Evolutionary conservation across 2,888 invertebrate species (phyloP).

Genomic region (Pristionchus exspectatus): DNA sequence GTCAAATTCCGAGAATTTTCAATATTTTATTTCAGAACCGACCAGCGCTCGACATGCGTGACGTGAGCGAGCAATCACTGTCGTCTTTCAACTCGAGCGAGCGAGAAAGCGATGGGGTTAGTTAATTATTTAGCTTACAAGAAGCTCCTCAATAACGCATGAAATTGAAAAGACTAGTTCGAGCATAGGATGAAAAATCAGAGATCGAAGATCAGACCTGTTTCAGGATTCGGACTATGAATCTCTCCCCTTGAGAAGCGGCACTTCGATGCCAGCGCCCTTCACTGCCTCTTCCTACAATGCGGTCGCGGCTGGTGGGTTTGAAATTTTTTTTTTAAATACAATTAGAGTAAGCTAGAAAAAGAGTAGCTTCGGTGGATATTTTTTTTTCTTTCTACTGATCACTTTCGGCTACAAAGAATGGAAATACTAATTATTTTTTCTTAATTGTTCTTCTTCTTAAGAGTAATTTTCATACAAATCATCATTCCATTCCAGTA

Average conservation of each 20-base stretch:
- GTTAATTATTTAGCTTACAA: not conserved
- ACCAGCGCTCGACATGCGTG: not conserved
- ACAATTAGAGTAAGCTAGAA: too few relatives aligned
- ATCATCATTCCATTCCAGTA: too few relatives aligned
- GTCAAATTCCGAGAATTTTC: too few relatives aligned
- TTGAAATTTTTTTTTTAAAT: too few relatives aligned
- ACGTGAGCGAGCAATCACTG: constrained; percentile 30
- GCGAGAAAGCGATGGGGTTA: constrained; percentile 48
- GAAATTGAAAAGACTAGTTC: too few relatives aligned
- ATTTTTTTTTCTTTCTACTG: too few relatives aligned
- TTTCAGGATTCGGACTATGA: constrained; percentile 54
- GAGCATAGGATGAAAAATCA: not conserved
- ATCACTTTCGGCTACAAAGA: too few relatives aligned
- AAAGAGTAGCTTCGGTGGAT: too few relatives aligned
- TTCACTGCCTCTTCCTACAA: constrained; percentile 53
- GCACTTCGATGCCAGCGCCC: not conserved
- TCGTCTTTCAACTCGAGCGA: constrained; percentile 32
- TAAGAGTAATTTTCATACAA: too few relatives aligned
- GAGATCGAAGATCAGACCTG: not conserved
- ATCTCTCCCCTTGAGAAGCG: constrained; percentile 30
- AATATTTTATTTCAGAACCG: not conserved
- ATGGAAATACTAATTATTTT: too few relatives aligned
- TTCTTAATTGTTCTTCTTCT: too few relatives aligned
- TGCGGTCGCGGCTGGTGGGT: not conserved
- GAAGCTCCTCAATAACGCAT: not conserved